Conservation (phyloP, 53 echinoderm and acorn worm genomes). For the Temnopleurus reevesii region DNA sequence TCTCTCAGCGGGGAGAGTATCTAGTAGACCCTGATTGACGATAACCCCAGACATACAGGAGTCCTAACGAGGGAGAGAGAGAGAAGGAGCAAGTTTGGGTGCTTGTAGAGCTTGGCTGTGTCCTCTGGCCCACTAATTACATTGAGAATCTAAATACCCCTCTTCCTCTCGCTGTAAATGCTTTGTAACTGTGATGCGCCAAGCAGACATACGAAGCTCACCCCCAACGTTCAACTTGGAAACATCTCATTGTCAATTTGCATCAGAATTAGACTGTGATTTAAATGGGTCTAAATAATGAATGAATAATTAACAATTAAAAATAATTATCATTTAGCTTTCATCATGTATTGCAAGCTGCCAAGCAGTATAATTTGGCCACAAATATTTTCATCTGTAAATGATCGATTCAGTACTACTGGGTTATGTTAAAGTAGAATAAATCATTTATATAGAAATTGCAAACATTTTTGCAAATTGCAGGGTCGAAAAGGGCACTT, state of each 20-base stretch:
- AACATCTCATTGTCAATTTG: not conserved
- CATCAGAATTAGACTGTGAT: no score
- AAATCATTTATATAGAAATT: no score
- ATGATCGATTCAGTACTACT: no score
- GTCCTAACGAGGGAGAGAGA: not conserved
- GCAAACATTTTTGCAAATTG: no score
- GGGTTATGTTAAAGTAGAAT: no score
- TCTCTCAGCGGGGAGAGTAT: slow-evolving; percentile 18
- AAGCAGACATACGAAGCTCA: not conserved
- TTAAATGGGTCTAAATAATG: no score
- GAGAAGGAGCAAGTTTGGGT: not conserved
- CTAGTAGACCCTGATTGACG: not conserved
- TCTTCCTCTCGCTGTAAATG: slow-evolving; percentile 1
- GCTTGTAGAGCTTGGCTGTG: not conserved
- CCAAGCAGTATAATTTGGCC: no score
- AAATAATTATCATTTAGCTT: no score
- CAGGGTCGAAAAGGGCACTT: no score
- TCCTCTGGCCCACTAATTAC: not conserved
- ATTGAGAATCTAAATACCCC: slow-evolving; percentile 20
- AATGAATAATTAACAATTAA: no score
- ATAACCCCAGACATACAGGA: slow-evolving; percentile 1
- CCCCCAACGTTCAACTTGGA: not conserved
- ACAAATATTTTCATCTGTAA: no score
- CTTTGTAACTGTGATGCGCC: not conserved
- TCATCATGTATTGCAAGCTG: no score